Evolutionary conservation across 2,113 vertebrate species (phyloP).

Genomic region (Cinclus cinclus): DNA sequence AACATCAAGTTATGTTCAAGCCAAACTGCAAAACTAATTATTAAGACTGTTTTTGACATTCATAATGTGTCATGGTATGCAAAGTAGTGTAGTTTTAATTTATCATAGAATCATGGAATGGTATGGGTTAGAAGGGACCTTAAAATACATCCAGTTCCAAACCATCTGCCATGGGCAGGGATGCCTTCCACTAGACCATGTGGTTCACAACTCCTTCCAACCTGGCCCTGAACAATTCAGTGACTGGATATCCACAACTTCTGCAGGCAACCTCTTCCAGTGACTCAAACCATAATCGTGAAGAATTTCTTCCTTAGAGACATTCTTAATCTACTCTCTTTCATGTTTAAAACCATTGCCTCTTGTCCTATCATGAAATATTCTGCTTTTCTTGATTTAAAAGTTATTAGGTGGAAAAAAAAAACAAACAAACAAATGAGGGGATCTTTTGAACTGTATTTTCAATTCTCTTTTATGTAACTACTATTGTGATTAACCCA

Average conservation of each 20-base stretch:
- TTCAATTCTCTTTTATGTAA: not conserved
- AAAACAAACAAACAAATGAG: no score
- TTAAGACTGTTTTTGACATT: not conserved
- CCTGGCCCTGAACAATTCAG: not conserved
- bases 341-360: not conserved
- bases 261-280: not conserved
- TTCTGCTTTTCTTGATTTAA: not conserved
- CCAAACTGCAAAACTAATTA: not conserved
- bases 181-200: not conserved
- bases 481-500: not conserved
- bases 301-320: not conserved
- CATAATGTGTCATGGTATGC: no score
- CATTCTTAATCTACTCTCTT: not conserved
- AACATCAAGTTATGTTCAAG: not conserved
- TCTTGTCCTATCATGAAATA: not conserved
- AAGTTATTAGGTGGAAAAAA: not conserved
- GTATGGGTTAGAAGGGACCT: not conserved
- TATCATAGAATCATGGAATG: not conserved
- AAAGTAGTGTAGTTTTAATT: not conserved
- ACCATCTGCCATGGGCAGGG: not conserved
- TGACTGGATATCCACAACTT: not conserved
- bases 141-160: not conserved
- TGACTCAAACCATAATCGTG: not conserved
- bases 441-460: accelerated
- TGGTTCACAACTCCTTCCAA: not conserved